Evolutionary conservation across 2,888 invertebrate species (phyloP).

Genomic region (Catotricha subobsoleta): DNA sequence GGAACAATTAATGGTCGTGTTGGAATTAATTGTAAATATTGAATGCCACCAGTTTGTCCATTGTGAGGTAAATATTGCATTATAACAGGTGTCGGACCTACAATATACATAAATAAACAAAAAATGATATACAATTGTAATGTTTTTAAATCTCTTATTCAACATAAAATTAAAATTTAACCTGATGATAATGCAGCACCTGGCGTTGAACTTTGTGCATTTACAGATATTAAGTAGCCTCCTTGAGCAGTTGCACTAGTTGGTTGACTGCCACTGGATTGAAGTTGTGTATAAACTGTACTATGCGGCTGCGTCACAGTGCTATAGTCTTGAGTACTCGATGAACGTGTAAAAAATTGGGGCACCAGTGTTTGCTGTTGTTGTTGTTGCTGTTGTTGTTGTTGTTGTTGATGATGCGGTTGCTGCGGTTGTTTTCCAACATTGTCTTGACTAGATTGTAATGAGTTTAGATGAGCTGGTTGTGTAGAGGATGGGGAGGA

Average conservation of each 20-base stretch:
- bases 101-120: too few species aligned
- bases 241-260: slow-evolving; percentile 1
- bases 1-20: slow-evolving; percentile 27
- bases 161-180: neutral
- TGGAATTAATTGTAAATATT: slow-evolving; percentile 27
- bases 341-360: neutral
- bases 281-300: neutral
- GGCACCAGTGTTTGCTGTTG: neutral
- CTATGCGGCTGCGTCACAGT: slow-evolving; percentile 1
- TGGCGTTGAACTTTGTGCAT: neutral
- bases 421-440: neutral
- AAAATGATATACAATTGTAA: too few species aligned
- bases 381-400: neutral
- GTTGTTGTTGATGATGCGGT: neutral
- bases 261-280: neutral
- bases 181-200: slow-evolving; percentile 1
- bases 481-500: neutral
- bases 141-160: too few species aligned
- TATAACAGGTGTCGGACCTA: slow-evolving; percentile 20
- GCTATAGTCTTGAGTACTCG: neutral
- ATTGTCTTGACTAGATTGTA: slow-evolving; percentile 4
- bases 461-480: slow-evolving; percentile 4
- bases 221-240: slow-evolving; percentile 3
- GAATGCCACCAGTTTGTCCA: slow-evolving; percentile 20
- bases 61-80: slow-evolving; percentile 26